These are phyloP conservation scores for Thecophora atra DNA, from an alignment of 2,888 invertebrate species.

Conservation along the genomic window DNA sequence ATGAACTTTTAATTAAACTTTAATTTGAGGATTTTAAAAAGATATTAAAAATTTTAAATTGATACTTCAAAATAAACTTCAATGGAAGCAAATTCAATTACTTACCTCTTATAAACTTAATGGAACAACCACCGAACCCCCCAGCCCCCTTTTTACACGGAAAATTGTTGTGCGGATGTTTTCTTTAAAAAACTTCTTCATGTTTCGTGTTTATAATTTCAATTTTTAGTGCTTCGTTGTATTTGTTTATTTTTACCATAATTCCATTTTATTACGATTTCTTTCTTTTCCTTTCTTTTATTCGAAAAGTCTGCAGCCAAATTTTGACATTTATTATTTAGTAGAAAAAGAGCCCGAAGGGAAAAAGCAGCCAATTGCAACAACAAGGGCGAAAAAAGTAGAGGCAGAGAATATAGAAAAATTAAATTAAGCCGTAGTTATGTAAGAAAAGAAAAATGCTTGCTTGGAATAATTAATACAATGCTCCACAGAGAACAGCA, in stretches of 20 bases:
- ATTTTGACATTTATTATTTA: not conserved
- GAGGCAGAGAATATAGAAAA: not conserved
- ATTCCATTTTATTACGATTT: too few relatives aligned
- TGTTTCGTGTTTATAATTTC: too few relatives aligned
- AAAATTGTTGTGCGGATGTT: too few relatives aligned
- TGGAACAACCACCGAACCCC: too few relatives aligned
- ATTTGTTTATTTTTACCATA: too few relatives aligned
- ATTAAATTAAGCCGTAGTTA: not conserved
- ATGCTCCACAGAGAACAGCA: not conserved
- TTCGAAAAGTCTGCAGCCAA: not conserved
- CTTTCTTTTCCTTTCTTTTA: not conserved
- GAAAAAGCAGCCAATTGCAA: slow-evolving; percentile 4
- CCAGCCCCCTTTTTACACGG: too few relatives aligned
- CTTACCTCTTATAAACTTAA: too few relatives aligned
- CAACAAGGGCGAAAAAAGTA: slow-evolving; percentile 7
- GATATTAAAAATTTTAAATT: not conserved
- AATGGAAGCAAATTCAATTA: not conserved
- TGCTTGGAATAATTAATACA: too few relatives aligned
- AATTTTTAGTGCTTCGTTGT: too few relatives aligned
- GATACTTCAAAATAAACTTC: not conserved
- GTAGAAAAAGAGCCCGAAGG: not conserved
- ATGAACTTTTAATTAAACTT: not conserved
- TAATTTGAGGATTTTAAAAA: not conserved
- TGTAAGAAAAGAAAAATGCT: not conserved
- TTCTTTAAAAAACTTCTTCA: too few relatives aligned